These are phyloP conservation scores for Axinella damicornis DNA, from an alignment of 37 sponge, comb jelly and placozoan genomes.

Conservation along the genomic window DNA sequence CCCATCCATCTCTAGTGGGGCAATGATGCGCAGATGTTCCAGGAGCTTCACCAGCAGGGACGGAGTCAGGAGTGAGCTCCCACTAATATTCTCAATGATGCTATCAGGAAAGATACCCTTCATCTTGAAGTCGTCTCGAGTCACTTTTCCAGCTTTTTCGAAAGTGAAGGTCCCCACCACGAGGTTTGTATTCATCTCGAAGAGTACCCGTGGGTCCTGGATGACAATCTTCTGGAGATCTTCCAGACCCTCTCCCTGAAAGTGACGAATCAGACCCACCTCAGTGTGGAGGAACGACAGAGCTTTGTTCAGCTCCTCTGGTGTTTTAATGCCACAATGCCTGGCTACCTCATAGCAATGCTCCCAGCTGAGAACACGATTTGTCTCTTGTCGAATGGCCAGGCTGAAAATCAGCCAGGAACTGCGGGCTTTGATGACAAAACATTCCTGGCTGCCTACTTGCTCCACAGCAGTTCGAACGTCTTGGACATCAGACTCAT, in stretches of 20 bases:
- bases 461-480: neutral
- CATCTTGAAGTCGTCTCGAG: neutral
- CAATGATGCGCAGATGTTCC: too few species aligned
- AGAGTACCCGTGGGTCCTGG: neutral
- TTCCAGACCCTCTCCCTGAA: neutral
- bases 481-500: neutral
- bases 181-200: neutral
- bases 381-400: neutral
- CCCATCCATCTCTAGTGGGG: neutral
- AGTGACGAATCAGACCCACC: neutral
- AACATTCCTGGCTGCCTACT: neutral
- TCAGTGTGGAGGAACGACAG: neutral
- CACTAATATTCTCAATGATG: neutral
- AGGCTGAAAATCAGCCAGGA: neutral
- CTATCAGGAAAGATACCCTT: neutral
- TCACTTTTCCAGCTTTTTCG: neutral
- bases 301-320: neutral
- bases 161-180: neutral
- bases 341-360: neutral
- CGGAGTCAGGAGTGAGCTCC: too few species aligned
- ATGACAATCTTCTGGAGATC: neutral
- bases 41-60: too few species aligned
- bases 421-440: neutral
- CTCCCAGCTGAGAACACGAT: neutral
- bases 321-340: neutral